phyloP scores from a whole-genome alignment of 2,113 vertebrate genomes.

The Spheniscus mendiculus region DNA sequence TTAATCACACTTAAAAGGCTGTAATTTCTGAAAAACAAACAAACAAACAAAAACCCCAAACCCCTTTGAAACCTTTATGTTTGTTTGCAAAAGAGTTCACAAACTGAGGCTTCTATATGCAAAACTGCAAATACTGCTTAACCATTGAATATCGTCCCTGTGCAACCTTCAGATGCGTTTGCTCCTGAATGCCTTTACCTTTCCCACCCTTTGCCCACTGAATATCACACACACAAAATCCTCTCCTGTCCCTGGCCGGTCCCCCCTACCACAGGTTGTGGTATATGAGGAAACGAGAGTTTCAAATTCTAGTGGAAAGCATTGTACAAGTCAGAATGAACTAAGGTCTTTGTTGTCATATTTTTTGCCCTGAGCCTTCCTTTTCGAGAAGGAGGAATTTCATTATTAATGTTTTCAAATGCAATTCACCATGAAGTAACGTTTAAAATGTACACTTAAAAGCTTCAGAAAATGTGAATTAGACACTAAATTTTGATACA shows the following conservation, averaged over 20 bases:
- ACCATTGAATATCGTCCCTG: fast-evolving
- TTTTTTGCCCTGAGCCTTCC: not conserved
- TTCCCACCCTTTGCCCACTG: not conserved
- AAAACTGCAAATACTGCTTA: not conserved
- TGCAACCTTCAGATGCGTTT: not conserved
- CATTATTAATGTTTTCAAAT: not conserved
- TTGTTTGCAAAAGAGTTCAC: not conserved
- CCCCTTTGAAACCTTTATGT: not conserved
- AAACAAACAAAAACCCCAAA: too few species aligned
- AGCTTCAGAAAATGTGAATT: not conserved
- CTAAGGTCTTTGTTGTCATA: not conserved
- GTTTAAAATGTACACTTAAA: not conserved
- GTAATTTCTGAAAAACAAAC: not conserved
- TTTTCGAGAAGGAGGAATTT: not conserved
- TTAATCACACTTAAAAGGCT: not conserved
- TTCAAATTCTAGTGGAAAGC: not conserved
- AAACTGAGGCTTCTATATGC: fast-evolving
- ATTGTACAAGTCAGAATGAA: not conserved
- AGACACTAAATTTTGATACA: not conserved
- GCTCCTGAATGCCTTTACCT: not conserved
- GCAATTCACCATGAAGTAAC: not conserved
- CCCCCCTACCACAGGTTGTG: too few species aligned
- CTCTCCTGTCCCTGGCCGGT: not conserved
- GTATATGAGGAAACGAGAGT: not conserved
- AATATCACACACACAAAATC: not conserved